These are phyloP conservation scores for Scaptomyza montana DNA, from an alignment of 1,140 invertebrate species.

Conservation along the genomic window DNA sequence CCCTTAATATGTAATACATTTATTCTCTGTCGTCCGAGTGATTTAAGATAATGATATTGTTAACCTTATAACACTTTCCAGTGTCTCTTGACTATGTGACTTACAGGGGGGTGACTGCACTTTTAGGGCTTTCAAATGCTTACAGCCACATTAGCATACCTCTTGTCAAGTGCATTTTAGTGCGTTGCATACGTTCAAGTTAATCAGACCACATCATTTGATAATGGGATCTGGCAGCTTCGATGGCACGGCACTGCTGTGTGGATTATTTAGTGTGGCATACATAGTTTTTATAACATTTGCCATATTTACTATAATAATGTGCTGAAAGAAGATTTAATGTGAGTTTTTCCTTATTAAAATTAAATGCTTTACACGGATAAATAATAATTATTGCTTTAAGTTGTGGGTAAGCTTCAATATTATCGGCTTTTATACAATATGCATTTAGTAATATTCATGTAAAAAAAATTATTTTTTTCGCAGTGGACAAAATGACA, in stretches of 20 bases:
- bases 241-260: constrained; percentile 59
- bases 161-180: constrained; percentile 37
- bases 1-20: no score
- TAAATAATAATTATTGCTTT: constrained; percentile 57
- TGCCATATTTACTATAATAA: constrained; percentile 68
- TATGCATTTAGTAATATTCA: neutral
- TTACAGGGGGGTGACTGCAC: constrained; percentile 34
- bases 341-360: neutral
- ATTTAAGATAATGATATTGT: neutral
- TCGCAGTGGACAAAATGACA: constrained; percentile 96
- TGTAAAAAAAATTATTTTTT: no score
- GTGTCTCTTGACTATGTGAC: neutral
- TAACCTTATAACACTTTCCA: constrained; percentile 11
- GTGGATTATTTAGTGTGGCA: constrained; percentile 59
- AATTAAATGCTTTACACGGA: constrained; percentile 49
- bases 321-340: constrained; percentile 52
- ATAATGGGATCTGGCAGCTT: constrained; percentile 51
- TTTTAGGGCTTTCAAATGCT: constrained; percentile 52
- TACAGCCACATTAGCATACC: neutral
- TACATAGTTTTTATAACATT: constrained; percentile 68
- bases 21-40: neutral
- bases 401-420: constrained; percentile 74
- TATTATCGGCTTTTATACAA: neutral
- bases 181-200: constrained; percentile 27
- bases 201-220: neutral